Percentiles rank a stretch among this genome's conserved stretches.
phyloP scores from a whole-genome alignment of 2,888 invertebrate genomes.

The Opisthograptis luteolata region DNA sequence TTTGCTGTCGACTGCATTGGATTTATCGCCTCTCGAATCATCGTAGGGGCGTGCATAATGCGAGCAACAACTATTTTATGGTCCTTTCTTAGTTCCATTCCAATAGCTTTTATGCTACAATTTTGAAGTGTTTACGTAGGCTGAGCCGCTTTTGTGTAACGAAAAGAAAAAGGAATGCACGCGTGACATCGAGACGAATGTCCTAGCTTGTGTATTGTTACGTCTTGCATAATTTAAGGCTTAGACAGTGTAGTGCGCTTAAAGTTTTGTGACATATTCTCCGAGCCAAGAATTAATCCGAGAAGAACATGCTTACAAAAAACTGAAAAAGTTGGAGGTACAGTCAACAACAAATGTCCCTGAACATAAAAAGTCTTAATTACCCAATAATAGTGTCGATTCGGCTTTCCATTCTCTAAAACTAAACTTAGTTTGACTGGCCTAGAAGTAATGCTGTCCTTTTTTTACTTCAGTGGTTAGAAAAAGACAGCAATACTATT shows the following conservation, averaged over 20 bases:
- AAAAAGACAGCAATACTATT: too few species aligned
- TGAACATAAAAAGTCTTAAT: too few species aligned
- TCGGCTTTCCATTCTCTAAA: too few species aligned
- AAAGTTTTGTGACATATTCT: background rate
- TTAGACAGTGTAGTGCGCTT: background rate
- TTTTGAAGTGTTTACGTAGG: conserved; percentile 53
- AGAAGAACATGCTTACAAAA: too few species aligned
- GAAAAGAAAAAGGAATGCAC: conserved; percentile 17
- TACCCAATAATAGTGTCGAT: too few species aligned
- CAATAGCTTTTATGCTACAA: conserved; percentile 56
- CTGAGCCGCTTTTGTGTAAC: conserved; percentile 19
- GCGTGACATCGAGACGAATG: conserved; percentile 25
- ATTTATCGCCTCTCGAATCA: conserved; percentile 79
- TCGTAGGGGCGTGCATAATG: conserved; percentile 81
- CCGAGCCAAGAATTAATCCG: background rate
- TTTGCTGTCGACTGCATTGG: conserved; percentile 79
- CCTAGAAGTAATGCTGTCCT: too few species aligned
- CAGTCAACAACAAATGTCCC: too few species aligned
- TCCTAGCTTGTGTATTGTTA: conserved; percentile 1
- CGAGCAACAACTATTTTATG: conserved; percentile 74
- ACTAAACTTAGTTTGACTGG: too few species aligned
- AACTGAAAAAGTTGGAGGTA: too few species aligned
- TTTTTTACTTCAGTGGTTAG: too few species aligned
- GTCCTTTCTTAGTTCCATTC: conserved; percentile 62
- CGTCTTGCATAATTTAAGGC: conserved; percentile 3